Evolutionary conservation across 2,113 vertebrate species (phyloP).

Genomic region (Chlamydotis undulata): DNA sequence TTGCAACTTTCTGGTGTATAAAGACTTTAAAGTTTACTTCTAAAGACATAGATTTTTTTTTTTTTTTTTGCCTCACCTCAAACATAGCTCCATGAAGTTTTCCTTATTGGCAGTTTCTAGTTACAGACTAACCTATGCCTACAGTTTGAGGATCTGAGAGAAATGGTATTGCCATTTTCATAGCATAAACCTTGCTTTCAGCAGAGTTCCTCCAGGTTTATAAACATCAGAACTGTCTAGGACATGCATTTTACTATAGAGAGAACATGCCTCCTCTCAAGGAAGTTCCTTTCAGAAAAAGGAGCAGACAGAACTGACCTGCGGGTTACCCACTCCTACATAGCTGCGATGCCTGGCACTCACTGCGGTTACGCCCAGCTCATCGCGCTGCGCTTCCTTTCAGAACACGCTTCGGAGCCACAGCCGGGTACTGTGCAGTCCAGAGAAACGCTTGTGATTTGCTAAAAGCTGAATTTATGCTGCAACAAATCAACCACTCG

Average conservation of each 20-base stretch:
- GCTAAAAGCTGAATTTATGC: not conserved
- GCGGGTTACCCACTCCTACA: not conserved
- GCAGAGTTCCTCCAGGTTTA: not conserved
- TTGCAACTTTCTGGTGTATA: not conserved
- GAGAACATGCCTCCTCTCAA: not conserved
- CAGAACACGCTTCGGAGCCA: not conserved
- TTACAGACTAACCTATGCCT: not conserved
- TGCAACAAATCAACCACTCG: not conserved
- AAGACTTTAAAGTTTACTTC: not conserved
- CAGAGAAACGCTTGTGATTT: not conserved
- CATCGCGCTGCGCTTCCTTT: not conserved
- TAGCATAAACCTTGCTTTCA: not conserved
- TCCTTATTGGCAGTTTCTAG: not conserved
- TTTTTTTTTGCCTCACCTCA: not conserved
- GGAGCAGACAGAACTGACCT: not conserved
- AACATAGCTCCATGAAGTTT: not conserved
- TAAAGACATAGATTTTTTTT: not conserved
- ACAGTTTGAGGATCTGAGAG: not conserved
- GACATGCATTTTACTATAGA: not conserved
- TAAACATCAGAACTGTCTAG: not conserved
- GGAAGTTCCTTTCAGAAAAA: not conserved
- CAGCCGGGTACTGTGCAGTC: not conserved
- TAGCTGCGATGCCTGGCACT: constrained; percentile 1
- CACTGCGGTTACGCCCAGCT: not conserved
- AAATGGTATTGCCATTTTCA: not conserved